phyloP scores from a whole-genome alignment of 2,113 vertebrate species.

The Ophthalmolycus amberensis region DNA sequence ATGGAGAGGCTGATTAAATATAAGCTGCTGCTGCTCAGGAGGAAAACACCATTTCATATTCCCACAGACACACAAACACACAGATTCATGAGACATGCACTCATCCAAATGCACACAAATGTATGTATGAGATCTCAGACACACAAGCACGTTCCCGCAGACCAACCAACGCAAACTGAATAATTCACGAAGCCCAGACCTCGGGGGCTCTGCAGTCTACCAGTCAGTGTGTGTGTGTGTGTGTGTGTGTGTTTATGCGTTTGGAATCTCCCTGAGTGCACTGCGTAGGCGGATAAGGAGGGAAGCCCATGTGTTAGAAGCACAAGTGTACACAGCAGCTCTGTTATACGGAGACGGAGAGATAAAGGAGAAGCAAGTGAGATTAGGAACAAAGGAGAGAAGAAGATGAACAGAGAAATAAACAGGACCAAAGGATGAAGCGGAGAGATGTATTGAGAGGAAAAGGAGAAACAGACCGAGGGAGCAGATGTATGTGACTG shows the following conservation, averaged over 20 bases:
- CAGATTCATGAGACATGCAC: neutral
- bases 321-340: conserved; percentile 50
- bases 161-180: conserved; percentile 73
- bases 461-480: neutral
- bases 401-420: conserved; percentile 1
- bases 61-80: conserved; percentile 20
- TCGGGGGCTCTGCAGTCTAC: conserved; percentile 60
- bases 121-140: conserved; percentile 29
- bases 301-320: conserved; percentile 70
- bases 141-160: conserved; percentile 34
- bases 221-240: conserved; percentile 23
- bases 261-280: conserved; percentile 70
- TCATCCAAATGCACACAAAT: conserved; percentile 16
- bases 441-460: neutral
- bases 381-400: neutral
- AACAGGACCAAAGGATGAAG: neutral
- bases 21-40: conserved; percentile 33
- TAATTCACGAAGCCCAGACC: conserved; percentile 76
- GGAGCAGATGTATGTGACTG: neutral
- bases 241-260: conserved; percentile 40
- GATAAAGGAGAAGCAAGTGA: neutral
- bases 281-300: conserved; percentile 66
- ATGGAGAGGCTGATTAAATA: conserved; percentile 56
- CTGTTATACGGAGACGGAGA: conserved; percentile 31
- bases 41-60: conserved; percentile 59